These are phyloP conservation scores for Colletes collaris DNA, from an alignment of 2,888 invertebrate genomes.

Conservation along the genomic window DNA sequence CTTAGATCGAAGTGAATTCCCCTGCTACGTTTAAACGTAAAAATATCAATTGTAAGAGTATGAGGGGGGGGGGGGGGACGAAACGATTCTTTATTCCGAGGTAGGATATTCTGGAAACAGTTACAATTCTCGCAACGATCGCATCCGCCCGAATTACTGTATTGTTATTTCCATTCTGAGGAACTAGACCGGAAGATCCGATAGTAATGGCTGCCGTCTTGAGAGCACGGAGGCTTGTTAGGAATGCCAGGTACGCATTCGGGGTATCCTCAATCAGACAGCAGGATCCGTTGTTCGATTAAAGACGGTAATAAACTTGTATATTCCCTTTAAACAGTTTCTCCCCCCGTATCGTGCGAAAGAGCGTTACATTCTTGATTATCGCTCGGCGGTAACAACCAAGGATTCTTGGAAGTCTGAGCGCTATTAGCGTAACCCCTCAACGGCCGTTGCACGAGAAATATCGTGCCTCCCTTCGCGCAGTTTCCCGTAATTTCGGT, in stretches of 20 bases:
- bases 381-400: slow-evolving; percentile 30
- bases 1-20: too few relatives aligned
- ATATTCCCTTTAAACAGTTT: neutral
- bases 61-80: accelerated
- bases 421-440: slow-evolving; percentile 50
- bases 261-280: slow-evolving; percentile 5
- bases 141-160: neutral
- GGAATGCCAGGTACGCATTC: slow-evolving; percentile 17
- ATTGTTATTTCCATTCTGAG: neutral
- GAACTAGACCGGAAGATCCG: neutral
- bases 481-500: slow-evolving; percentile 34
- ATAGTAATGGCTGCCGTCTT: slow-evolving; percentile 6
- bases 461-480: slow-evolving; percentile 24
- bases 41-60: too few relatives aligned
- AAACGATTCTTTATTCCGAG: too few relatives aligned
- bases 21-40: too few relatives aligned
- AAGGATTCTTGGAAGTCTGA: slow-evolving; percentile 56
- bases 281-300: slow-evolving; percentile 29
- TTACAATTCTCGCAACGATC: too few relatives aligned
- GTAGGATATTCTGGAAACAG: too few relatives aligned
- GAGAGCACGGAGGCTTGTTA: neutral
- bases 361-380: slow-evolving; percentile 29
- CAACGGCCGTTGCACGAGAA: slow-evolving; percentile 50
- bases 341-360: slow-evolving; percentile 15
- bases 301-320: slow-evolving; percentile 22